Base-by-base conservation (phyloP, 2,113 vertebrate genomes). In the Heterotilapia buettikoferi region DNA sequence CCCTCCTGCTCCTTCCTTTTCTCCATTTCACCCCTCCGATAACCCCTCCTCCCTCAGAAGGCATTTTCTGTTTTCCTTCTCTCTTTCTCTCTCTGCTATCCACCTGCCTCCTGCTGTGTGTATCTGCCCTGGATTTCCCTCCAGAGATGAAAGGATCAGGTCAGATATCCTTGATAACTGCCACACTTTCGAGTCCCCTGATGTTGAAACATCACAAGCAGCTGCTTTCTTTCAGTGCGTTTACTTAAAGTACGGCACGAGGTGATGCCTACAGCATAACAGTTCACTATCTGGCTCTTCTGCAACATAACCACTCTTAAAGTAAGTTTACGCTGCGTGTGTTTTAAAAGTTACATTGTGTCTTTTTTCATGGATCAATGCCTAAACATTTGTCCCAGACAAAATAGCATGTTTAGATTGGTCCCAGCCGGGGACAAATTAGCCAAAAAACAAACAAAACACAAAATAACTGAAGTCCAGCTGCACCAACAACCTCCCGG, bases 141-240 rank as follows among this genome's bases (percentile, higher is more conserved):
- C 88, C 80, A 88, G 82, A 92, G 88, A 90, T 90, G 91, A 91
- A 83, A 90, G 83, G 82, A 91, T 93, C 89, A 85, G 90, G 90
- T 94, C 92, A 91, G 87, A 93, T 88, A 91, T 91, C 85, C 85
- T 86, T 92, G 89, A 93, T 88, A 94, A 80, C 84, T 81, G 87
- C 84, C 31, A 43, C 84, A 83, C 54, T 90, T 57, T 83, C 40
- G 4, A 85, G 63, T 83, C 52, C 19, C 57, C 78, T 84, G 73
- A 84, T 56, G 80, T 12, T 73, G 24, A 87, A 84, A 52, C 61
- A 82, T 86, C 56, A 86, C 56, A 87, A 91, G 86, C 90, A 91
- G 59, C 87, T 91, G 92, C 56, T 86, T 88, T 85, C 71, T 57
- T 63, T 89, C 71, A 71, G 63, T 21, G 66, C 59, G 56, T 84